phyloP scores from a whole-genome alignment of 2,888 invertebrate species.

The Xylota sylvarum region DNA sequence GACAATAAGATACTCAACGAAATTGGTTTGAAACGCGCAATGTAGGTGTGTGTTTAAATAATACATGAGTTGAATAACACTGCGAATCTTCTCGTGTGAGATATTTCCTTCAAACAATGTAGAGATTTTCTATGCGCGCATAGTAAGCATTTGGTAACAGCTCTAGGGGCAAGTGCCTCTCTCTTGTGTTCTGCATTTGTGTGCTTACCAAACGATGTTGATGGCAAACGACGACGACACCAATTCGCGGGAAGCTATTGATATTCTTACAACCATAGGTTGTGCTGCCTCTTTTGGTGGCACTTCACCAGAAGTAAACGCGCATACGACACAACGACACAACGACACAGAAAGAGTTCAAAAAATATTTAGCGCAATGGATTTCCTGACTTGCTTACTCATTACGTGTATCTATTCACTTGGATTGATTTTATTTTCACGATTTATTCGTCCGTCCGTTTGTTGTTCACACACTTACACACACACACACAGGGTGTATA shows the following conservation, averaged over 20 bases:
- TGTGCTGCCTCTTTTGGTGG: constrained; percentile 64
- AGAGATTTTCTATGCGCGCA: constrained; percentile 52
- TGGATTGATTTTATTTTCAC: constrained; percentile 74
- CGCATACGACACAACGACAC: constrained; percentile 46
- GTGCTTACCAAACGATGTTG: constrained; percentile 39
- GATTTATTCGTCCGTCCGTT: constrained; percentile 66
- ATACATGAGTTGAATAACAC: constrained; percentile 75
- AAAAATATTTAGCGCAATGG: constrained; percentile 74
- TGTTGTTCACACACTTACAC: constrained; percentile 8
- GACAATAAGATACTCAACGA: constrained; percentile 45
- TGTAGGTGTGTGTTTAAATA: constrained; percentile 75
- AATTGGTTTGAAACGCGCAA: constrained; percentile 67
- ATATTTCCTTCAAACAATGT: constrained; percentile 66
- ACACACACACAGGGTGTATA: background rate
- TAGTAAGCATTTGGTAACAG: constrained; percentile 31
- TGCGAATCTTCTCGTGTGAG: constrained; percentile 69
- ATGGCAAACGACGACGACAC: constrained; percentile 26
- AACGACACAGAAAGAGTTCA: background rate
- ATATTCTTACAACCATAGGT: constrained; percentile 59
- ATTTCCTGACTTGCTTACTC: constrained; percentile 77
- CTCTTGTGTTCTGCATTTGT: constrained; percentile 30
- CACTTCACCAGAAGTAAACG: constrained; percentile 62
- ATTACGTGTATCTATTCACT: constrained; percentile 71
- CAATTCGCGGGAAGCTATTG: constrained; percentile 67
- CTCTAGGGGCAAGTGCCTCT: background rate